Base-by-base conservation (phyloP, 2,888 invertebrate species). In the Drosophila aldrichi region DNA sequence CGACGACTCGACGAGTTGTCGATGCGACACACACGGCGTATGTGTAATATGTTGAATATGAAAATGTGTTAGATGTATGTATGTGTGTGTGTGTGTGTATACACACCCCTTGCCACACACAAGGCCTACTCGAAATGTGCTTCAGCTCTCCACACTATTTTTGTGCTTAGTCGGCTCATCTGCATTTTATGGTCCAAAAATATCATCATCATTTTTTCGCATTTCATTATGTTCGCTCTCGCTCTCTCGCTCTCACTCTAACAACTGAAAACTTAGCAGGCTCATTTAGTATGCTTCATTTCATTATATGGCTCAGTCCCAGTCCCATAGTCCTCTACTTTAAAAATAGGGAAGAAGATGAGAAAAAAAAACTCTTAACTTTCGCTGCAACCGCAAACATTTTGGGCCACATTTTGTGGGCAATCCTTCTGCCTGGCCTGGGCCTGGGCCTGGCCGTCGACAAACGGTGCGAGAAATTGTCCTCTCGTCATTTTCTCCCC, bases 131-230 rank as follows among this genome's bases (percentile, higher is more conserved):
- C 76, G 49, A 76, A 77, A 73, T 77, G 43, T 75, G 65, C 55
- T 69, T 18, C 59, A 20, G 57, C 64, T 40, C 41, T 62, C 66
- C 65, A 70, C 88, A 89, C 89, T 90, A 87, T 82, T 82, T 84
- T 88, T 79, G 73, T 89, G 89, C 91, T 90, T 85, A 90, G 88
- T 89, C 84, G 87, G 84, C 90, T 91, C 90, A 91, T 91, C 90
- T 90, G 87, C 90, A 91, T 89, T 91, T 91, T 90, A 90, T 90
- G 89, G 81, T 79, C 82, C 79, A 82, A 90, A 87, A 86, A 82
- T 88, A 89, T 89, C 86, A 89, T 81, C 85, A 90, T 90, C 76
- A 89, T 89, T 90, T 90, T 90, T 88, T 82, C 79, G 88, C 90
- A 87, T 87, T 87, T 89, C 86, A 87, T 90, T 81, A 84, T 81